Base-by-base conservation (phyloP, 1,140 invertebrate genomes). In the Maconellicoccus hirsutus region DNA sequence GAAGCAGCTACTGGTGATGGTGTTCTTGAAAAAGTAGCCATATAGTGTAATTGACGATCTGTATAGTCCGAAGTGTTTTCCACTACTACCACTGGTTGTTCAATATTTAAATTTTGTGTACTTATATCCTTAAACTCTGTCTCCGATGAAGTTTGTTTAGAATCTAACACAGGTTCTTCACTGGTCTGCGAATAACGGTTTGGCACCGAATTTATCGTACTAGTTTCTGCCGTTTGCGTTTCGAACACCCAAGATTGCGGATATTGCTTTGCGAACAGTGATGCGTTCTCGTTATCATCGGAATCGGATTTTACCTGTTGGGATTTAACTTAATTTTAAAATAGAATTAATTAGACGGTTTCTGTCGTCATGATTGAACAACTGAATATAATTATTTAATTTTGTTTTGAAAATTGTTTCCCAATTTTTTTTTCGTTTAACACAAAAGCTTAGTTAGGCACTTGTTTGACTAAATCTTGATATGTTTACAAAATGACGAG, bases 201-300 rank as follows among this genome's bases (percentile, higher is more conserved):
- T 21, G 71, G 69, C 52, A 73, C 59, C 0, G 71, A 70, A 14
- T 70, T 72, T n/a, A 71, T 72, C 12, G 71, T 72, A 38, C 71
- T 69, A n/a, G 52, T 59, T 63, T 70, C 70, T 19, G 70, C 70
- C 7, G 61, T 66, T 23, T 72, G 78, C n/a, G 77, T 72, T 42
- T 79, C 80, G 75, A 80, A 82, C 16, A 82, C 81, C 81, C 81
- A 82, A 70, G 79, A 81, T 73, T 81, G 81, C 12, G 79, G 77
- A 73, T 81, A 82, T 63, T 80, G 77, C 73, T 78, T 78, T 75
- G 78, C 78, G 23, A 77, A 75, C 74, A 72, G 70, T 59, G 70
- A 39, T 14, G 73, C 39, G 23, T 74, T 74, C 27, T 72, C 71
- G 14, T 71, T 73, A 1, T 70, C 72, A 29, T 71, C 71, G 4